Conservation (phyloP, 2,797 vertebrate species). For the Podarcis lilfordi region DNA sequence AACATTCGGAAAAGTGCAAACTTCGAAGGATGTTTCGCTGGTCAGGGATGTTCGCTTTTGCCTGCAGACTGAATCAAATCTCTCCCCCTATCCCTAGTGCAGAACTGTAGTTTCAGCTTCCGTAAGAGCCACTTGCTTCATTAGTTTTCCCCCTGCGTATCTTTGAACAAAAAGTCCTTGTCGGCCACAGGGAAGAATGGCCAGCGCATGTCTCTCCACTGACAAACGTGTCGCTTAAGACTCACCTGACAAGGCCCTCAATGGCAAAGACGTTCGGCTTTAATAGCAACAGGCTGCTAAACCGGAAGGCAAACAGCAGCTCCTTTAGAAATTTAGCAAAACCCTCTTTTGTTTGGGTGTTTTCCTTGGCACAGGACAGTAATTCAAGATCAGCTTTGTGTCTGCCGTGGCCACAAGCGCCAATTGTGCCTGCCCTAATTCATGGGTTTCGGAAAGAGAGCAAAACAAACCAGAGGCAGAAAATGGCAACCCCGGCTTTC, state of each 20-base stretch:
- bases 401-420: conserved; percentile 3
- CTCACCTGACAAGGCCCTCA: conserved; percentile 4
- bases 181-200: neutral
- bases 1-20: no score
- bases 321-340: neutral
- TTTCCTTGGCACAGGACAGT: conserved; percentile 17
- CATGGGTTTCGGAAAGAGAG: conserved; percentile 19
- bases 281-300: neutral
- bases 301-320: conserved; percentile 27
- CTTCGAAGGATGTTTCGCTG: no score
- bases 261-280: neutral
- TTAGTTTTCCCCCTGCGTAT: neutral
- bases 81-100: neutral
- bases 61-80: no score
- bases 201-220: neutral
- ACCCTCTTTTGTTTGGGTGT: conserved; percentile 5
- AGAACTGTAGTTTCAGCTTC: neutral
- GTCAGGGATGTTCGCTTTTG: no score
- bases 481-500: neutral
- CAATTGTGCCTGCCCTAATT: neutral
- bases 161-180: neutral
- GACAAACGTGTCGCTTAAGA: neutral
- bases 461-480: fast-evolving
- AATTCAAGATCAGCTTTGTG: neutral
- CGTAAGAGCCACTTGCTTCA: neutral